Base-by-base conservation (phyloP, 2,113 vertebrate species). In the Oreochromis spilurus region DNA sequence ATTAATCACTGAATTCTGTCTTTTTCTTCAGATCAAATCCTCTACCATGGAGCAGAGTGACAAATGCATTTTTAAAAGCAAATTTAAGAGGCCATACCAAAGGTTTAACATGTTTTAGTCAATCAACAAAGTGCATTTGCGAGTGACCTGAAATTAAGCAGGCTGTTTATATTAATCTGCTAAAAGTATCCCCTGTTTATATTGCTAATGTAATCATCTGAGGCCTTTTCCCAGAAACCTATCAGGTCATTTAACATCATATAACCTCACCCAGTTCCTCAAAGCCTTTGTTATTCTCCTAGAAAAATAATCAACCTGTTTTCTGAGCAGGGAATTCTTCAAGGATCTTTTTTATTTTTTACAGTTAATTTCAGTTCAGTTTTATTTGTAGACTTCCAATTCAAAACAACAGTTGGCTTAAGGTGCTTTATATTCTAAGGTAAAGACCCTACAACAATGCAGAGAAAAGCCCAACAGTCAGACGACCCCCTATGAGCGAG, bases 11-110 rank as follows among this genome's bases (percentile, higher is more conserved):
- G 29, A 2, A 31, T 65, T 58, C 50, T 85, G 72, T 84, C 34
- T 24, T 54, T 91, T 55, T 83, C 85, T 79, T 26, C 72, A 95
- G 95, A 86, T 94, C 48, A 16, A 40, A 34, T 26, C 24, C 38
- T 10, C 5, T n/a, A 24, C 29, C 48, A 2, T 67, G 45, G 55
- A 85, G 83, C 38, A 31, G 21, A 11, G 26, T 19, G 62, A 24
- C 77, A 78, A 58, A 16, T 38, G 4, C 31, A 2, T 1, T 79
- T 43, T 77, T 9, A 77, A 77, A 77, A 77, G 45, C 6, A 52
- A 31, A 50, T 50, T 78, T 36, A 8, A 79, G 9, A 16, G 83
- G 70, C 84, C 83, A 84, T 79, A 34, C 81, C 57, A 84, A 29
- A 7, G 83, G 79, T 77, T 90, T 31, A n/a, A 75, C 79, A 48